Conservation (phyloP, 2,888 invertebrate species). For the Salpingus planirostris region DNA sequence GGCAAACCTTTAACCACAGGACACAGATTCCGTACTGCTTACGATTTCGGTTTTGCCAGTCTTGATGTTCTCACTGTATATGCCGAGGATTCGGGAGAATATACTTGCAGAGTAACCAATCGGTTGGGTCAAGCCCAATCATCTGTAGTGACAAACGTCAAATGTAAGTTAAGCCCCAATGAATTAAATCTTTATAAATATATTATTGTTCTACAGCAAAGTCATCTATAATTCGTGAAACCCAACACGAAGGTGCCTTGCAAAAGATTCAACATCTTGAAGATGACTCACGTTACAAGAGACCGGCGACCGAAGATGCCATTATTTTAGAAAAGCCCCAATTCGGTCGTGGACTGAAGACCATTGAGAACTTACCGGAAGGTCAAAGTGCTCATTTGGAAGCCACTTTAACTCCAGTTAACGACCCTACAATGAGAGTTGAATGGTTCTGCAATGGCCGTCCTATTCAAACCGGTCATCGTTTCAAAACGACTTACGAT, state of each 20-base stretch:
- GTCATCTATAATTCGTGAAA: slow-evolving; percentile 77
- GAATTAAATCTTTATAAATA: too few species aligned
- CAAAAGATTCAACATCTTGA: slow-evolving; percentile 90
- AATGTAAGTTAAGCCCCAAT: slow-evolving; percentile 56
- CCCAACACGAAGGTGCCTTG: slow-evolving; percentile 86
- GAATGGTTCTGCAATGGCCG: slow-evolving; percentile 97
- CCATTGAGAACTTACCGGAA: slow-evolving; percentile 73
- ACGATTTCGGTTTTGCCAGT: slow-evolving; percentile 95
- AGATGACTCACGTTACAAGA: slow-evolving; percentile 69
- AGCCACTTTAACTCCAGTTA: slow-evolving; percentile 91
- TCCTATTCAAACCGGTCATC: slow-evolving; percentile 86
- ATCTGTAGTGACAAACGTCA: slow-evolving; percentile 70
- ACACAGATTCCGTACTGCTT: slow-evolving; percentile 86
- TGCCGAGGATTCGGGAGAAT: slow-evolving; percentile 89
- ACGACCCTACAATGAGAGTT: slow-evolving; percentile 96
- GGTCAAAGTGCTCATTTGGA: slow-evolving; percentile 86
- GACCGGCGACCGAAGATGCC: slow-evolving; percentile 62
- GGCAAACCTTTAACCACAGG: slow-evolving; percentile 80
- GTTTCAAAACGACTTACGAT: slow-evolving; percentile 94
- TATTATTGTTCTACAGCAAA: slow-evolving; percentile 50
- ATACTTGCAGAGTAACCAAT: slow-evolving; percentile 81
- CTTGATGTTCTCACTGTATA: slow-evolving; percentile 91
- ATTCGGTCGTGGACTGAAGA: slow-evolving; percentile 81
- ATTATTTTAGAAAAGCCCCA: slow-evolving; percentile 77
- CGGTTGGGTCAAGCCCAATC: slow-evolving; percentile 75